These are phyloP conservation scores for Hylaeus volcanicus DNA, from an alignment of 1,140 invertebrate species.

Conservation along the genomic window DNA sequence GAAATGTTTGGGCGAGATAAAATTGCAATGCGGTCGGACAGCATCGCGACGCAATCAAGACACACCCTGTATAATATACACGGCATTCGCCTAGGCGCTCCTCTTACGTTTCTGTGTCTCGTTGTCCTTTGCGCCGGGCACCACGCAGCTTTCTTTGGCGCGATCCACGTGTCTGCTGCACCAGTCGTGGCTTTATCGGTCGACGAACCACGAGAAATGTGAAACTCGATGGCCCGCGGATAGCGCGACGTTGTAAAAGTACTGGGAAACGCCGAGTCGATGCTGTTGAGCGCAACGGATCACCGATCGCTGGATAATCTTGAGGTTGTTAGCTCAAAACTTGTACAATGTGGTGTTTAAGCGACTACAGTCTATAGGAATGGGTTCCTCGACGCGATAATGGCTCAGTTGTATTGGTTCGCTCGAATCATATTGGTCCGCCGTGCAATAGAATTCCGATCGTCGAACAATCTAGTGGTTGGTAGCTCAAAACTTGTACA, in stretches of 20 bases:
- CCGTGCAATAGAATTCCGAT: too few relatives aligned
- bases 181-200: constrained; percentile 33
- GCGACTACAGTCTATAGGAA: too few relatives aligned
- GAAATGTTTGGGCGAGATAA: constrained; percentile 29
- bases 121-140: not conserved
- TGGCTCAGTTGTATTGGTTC: too few relatives aligned
- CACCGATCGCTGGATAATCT: not conserved
- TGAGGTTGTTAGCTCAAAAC: too few relatives aligned
- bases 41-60: constrained; percentile 36
- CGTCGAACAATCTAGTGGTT: too few relatives aligned
- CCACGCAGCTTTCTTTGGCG: not conserved
- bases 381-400: too few relatives aligned
- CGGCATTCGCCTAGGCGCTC: constrained; percentile 3
- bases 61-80: constrained; percentile 30
- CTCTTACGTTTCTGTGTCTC: constrained; percentile 11
- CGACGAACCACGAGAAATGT: constrained; percentile 43
- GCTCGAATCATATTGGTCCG: not conserved
- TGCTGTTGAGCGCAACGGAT: not conserved
- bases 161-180: constrained; percentile 22
- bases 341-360: too few relatives aligned
- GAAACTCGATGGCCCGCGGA: constrained; percentile 23
- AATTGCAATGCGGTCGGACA: constrained; percentile 43
- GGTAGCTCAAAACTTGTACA: too few relatives aligned
- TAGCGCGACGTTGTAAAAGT: constrained; percentile 5
- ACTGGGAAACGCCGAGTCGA: not conserved